Percentiles rank a stretch among this genome's conserved stretches.
These are phyloP conservation scores for Coluber constrictor DNA, from an alignment of 2,797 vertebrate species.

Conservation along the genomic window DNA sequence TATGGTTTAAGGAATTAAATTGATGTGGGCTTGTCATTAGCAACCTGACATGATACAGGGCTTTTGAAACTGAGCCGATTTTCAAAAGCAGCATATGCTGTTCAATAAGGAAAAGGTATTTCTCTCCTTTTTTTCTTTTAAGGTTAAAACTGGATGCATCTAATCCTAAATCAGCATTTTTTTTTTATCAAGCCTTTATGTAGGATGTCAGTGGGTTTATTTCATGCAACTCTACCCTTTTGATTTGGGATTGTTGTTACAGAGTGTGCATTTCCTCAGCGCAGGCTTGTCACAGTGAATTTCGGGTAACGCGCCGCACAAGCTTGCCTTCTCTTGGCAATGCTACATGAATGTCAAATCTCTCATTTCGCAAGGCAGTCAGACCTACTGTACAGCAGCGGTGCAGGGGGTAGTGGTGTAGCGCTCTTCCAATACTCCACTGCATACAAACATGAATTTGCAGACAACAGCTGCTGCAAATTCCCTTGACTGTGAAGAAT, in stretches of 20 bases:
- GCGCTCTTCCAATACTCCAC: constrained; percentile 83
- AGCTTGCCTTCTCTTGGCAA: constrained; percentile 42
- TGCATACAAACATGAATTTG: constrained; percentile 90
- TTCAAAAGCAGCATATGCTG: background rate
- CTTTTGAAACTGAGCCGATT: background rate
- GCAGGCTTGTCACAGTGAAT: constrained; percentile 44
- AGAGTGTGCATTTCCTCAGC: constrained; percentile 45
- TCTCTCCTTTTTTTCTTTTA: background rate
- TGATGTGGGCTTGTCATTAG: background rate
- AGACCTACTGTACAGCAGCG: constrained; percentile 70
- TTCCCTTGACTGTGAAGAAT: constrained; percentile 99
- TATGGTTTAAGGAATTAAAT: background rate
- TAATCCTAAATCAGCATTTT: background rate
- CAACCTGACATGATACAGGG: background rate
- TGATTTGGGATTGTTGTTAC: constrained; percentile 45
- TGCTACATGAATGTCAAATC: constrained; percentile 72
- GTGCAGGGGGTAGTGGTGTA: constrained; percentile 80
- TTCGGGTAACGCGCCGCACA: constrained; percentile 34
- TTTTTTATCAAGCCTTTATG: constrained; percentile 38
- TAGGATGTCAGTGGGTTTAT: constrained; percentile 50
- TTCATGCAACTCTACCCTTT: constrained; percentile 30
- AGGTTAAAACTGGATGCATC: background rate
- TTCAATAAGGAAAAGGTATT: no score
- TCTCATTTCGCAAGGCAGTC: constrained; percentile 79
- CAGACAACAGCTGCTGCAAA: constrained; percentile 93